Conservation (phyloP, 35 echinoderm and acorn worm genomes). For the Ophiothrix spiculata region DNA sequence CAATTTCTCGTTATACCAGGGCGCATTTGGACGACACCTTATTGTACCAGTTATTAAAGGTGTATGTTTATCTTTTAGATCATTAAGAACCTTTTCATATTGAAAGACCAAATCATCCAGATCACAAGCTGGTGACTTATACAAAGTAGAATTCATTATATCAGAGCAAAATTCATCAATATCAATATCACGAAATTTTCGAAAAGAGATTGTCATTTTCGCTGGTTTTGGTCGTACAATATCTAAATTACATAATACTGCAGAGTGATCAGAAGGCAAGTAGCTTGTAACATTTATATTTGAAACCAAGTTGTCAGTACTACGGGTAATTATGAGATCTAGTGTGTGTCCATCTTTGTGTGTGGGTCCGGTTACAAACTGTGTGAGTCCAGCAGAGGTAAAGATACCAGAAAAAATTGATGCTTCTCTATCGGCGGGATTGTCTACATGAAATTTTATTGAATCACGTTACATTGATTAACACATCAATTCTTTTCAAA, state of each 20-base stretch:
- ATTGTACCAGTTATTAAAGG: conserved; percentile 42
- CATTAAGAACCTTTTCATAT: conserved; percentile 31
- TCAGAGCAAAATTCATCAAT: conserved; percentile 49
- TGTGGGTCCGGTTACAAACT: conserved; percentile 50
- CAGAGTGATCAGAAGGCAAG: conserved; percentile 56
- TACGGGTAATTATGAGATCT: conserved; percentile 26
- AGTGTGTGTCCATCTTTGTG: conserved; percentile 56
- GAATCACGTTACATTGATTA: too few species aligned
- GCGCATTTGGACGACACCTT: conserved; percentile 51
- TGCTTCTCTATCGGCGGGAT: background rate
- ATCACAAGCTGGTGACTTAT: conserved; percentile 36
- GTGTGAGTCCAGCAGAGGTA: conserved; percentile 16
- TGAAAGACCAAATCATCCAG: background rate
- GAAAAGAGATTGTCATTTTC: conserved; percentile 28
- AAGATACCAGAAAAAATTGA: conserved; percentile 14
- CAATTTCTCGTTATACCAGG: conserved; percentile 44
- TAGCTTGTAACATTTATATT: conserved; percentile 38
- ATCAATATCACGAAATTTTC: conserved; percentile 57
- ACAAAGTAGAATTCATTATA: conserved; percentile 36
- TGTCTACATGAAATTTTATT: conserved; percentile 51
- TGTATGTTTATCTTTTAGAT: conserved; percentile 45
- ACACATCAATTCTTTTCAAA: too few species aligned
- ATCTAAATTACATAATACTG: conserved; percentile 36
- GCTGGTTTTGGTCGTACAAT: conserved; percentile 33
- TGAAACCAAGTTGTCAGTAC: too few species aligned